These are phyloP conservation scores for Tetramorium parvispinum DNA, from an alignment of 1,140 invertebrate species.

Conservation along the genomic window DNA sequence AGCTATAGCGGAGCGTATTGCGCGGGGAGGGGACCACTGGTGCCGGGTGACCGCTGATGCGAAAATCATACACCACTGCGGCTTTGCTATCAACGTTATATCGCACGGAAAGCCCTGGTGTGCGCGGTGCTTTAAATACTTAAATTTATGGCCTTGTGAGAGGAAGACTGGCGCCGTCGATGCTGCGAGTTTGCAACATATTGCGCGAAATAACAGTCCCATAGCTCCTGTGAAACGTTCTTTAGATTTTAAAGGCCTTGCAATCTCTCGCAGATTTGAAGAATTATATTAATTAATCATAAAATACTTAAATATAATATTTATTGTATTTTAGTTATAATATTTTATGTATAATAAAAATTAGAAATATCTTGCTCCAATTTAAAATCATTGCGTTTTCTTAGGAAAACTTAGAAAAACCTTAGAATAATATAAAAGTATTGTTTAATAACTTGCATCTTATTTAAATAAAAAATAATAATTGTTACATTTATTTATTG, in stretches of 20 bases:
- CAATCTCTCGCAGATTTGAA: background rate
- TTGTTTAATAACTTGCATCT: background rate
- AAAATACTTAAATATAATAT: background rate
- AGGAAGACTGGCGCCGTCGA: conserved; percentile 13
- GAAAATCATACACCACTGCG: conserved; percentile 56
- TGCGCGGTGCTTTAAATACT: conserved; percentile 38
- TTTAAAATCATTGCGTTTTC: background rate
- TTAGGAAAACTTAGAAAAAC: background rate
- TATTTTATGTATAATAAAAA: background rate
- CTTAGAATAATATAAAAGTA: background rate
- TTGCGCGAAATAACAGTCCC: background rate
- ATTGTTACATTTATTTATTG: conserved; percentile 9
- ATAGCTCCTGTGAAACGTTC: background rate
- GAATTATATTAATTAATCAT: background rate
- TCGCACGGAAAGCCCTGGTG: conserved; percentile 11
- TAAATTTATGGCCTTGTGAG: conserved; percentile 22
- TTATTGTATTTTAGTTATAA: conserved; percentile 1
- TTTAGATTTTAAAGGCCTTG: background rate
- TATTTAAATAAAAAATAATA: background rate
- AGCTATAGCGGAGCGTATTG: conserved; percentile 36
- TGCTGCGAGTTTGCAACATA: background rate
- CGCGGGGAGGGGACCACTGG: background rate
- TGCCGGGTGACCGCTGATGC: conserved; percentile 51
- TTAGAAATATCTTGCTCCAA: background rate
- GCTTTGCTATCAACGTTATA: conserved; percentile 42